phyloP scores from a whole-genome alignment of 2,888 invertebrate genomes.

The Petrolisthes manimaculis region DNA sequence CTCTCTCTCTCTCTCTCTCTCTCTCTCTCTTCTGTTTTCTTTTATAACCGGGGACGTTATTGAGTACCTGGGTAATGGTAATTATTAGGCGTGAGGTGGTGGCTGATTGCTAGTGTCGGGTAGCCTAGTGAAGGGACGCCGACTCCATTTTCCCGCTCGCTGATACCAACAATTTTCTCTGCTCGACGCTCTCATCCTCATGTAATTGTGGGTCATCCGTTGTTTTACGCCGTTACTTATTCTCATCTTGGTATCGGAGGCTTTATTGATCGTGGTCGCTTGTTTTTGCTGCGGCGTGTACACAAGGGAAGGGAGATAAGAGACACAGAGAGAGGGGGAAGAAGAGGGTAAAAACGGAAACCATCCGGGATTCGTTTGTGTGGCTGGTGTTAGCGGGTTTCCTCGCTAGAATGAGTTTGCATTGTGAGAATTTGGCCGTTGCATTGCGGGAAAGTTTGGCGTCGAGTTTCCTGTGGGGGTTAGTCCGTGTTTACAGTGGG shows the following conservation, averaged over 20 bases:
- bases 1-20: not conserved
- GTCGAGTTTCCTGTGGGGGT: no score
- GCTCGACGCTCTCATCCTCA: not conserved
- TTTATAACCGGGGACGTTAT: not conserved
- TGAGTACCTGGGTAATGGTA: not conserved
- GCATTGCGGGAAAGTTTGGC: no score
- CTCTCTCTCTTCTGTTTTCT: not conserved
- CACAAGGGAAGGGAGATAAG: no score
- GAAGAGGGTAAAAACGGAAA: no score
- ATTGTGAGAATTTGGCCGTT: no score
- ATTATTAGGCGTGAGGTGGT: not conserved
- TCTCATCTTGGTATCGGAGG: not conserved
- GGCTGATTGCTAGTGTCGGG: constrained; percentile 9
- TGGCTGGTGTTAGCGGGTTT: no score
- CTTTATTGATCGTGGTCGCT: no score
- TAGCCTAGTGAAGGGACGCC: not conserved
- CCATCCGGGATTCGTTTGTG: no score
- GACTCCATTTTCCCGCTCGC: not conserved
- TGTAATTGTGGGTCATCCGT: constrained; percentile 9
- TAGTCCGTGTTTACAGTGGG: no score
- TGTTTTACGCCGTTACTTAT: constrained; percentile 9
- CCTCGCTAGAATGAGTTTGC: no score
- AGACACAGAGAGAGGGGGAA: no score
- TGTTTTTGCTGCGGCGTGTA: no score
- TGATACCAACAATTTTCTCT: not conserved